A percentile compares a stretch with the other conserved stretches of the same genome.
Conservation (phyloP, 2,888 invertebrate genomes). For the Galerucella pusilla region DNA sequence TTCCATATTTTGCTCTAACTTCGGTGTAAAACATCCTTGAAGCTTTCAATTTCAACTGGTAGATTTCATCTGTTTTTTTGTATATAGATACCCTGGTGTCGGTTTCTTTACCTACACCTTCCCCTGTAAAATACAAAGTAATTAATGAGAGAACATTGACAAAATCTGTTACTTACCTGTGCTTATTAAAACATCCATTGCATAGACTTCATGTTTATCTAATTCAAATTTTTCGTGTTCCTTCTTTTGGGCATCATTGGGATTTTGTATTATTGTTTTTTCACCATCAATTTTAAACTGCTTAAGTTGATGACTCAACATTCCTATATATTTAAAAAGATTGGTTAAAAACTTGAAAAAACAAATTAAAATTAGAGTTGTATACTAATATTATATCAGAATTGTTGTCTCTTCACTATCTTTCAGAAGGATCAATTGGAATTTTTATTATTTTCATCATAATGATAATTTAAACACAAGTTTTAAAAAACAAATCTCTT, state of each 20-base stretch:
- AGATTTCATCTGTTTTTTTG: conserved; percentile 97
- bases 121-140: conserved; percentile 59
- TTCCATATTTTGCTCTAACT: conserved; percentile 87
- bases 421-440: conserved; percentile 56
- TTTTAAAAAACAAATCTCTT: not conserved
- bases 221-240: conserved; percentile 97
- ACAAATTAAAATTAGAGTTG: not conserved
- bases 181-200: conserved; percentile 92
- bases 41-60: conserved; percentile 96
- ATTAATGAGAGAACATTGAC: not conserved
- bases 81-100: conserved; percentile 97
- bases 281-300: conserved; percentile 98
- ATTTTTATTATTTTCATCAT: conserved; percentile 42
- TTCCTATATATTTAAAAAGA: conserved; percentile 58
- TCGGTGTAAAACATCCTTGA: conserved; percentile 92
- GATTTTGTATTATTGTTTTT: conserved; percentile 97
- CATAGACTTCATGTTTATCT: conserved; percentile 97
- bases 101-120: conserved; percentile 83
- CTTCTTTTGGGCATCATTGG: conserved; percentile 94
- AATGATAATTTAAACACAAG: conserved; percentile 6
- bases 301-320: conserved; percentile 95
- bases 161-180: conserved; percentile 67
- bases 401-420: conserved; percentile 22
- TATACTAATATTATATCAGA: conserved; percentile 21
- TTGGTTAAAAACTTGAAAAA: conserved; percentile 15